These are phyloP conservation scores for Siniperca undulata DNA, from an alignment of 2,797 vertebrate species.

Conservation along the genomic window DNA sequence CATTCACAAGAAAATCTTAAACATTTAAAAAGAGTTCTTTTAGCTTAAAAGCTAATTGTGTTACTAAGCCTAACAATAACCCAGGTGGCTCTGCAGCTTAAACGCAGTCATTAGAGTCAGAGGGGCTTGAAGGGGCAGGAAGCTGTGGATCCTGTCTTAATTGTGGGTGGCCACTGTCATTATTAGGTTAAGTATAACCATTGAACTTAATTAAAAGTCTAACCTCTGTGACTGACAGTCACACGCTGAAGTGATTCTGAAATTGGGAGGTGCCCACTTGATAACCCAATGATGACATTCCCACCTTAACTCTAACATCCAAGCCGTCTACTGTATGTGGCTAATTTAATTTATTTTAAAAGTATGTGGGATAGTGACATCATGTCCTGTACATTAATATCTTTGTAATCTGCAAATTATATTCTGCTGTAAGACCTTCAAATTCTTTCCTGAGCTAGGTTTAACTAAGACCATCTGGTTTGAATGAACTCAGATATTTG, in stretches of 20 bases:
- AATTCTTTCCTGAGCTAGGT: slow-evolving; percentile 34
- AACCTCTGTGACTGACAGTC: neutral
- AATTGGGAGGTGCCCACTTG: slow-evolving; percentile 21
- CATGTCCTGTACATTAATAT: neutral
- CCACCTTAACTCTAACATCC: neutral
- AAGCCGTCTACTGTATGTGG: neutral
- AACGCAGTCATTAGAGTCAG: slow-evolving; percentile 52
- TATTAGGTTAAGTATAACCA: slow-evolving; percentile 68
- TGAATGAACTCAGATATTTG: slow-evolving; percentile 48
- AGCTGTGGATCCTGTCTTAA: slow-evolving; percentile 47
- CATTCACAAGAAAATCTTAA: neutral
- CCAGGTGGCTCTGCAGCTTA: slow-evolving; percentile 33
- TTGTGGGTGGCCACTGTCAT: slow-evolving; percentile 57
- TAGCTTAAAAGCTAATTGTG: neutral
- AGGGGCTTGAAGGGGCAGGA: slow-evolving; percentile 36
- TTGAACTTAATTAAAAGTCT: slow-evolving; percentile 64
- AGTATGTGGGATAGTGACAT: neutral
- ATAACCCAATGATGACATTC: neutral
- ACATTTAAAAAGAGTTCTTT: neutral
- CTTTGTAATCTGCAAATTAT: neutral
- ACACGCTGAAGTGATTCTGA: slow-evolving; percentile 19
- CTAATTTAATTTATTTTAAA: neutral
- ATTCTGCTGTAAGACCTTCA: neutral
- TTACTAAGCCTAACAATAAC: neutral
- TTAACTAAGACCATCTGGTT: slow-evolving; percentile 57